These are phyloP conservation scores for Catamblyrhynchus diadema DNA, from an alignment of 2,797 vertebrate genomes.

Conservation along the genomic window DNA sequence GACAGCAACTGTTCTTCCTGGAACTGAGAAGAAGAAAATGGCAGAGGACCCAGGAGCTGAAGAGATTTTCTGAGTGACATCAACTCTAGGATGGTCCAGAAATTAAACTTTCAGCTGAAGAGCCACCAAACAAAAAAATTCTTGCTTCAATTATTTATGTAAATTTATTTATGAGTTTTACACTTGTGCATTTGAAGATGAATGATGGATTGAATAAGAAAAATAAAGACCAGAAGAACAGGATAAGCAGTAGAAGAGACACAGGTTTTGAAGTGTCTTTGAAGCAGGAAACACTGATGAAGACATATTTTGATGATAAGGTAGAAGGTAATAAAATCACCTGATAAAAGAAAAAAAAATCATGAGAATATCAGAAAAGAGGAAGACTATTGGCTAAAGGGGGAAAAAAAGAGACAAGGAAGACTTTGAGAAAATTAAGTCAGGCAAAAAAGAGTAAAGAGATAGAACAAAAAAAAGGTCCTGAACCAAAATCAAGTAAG, in stretches of 20 bases:
- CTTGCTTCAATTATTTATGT: background rate
- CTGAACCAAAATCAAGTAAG: background rate
- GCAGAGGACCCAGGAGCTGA: background rate
- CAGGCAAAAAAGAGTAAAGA: background rate
- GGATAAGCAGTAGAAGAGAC: background rate
- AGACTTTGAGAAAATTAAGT: background rate
- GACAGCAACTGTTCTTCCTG: background rate
- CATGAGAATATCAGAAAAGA: background rate
- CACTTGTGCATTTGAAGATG: background rate
- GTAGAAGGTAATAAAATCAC: background rate
- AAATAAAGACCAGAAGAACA: background rate
- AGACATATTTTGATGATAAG: background rate
- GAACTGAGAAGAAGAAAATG: background rate
- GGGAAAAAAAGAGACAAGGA: fast-evolving
- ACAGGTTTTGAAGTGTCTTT: background rate
- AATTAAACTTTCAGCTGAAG: background rate
- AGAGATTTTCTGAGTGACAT: background rate
- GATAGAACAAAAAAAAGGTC: background rate
- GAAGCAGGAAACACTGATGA: background rate
- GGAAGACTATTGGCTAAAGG: background rate
- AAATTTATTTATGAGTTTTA: background rate
- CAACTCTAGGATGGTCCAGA: background rate
- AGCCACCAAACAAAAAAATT: background rate
- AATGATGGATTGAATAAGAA: background rate
- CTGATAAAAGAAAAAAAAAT: background rate